These are phyloP conservation scores for Drosophila quinaria DNA, from an alignment of 2,888 invertebrate species.

Conservation along the genomic window DNA sequence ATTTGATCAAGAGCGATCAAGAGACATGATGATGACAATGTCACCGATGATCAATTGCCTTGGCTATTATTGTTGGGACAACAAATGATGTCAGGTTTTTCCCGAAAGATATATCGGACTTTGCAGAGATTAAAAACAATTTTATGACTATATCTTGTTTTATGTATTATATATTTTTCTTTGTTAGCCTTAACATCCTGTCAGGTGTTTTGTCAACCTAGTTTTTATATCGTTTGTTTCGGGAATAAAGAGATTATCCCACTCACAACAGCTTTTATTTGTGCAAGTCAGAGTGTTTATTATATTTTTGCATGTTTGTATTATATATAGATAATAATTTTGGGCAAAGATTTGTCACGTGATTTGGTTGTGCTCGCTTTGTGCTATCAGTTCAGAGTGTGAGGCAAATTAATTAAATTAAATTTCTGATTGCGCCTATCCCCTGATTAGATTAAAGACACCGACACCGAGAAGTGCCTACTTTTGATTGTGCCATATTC, in stretches of 20 bases:
- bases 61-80: slow-evolving; percentile 1
- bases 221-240: slow-evolving; percentile 21
- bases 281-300: slow-evolving; percentile 27
- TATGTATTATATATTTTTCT: not conserved
- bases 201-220: slow-evolving; percentile 31
- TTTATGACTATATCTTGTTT: slow-evolving; percentile 7
- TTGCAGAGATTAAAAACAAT: slow-evolving; percentile 8
- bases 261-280: not conserved
- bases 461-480: not conserved
- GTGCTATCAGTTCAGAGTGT: slow-evolving; percentile 25
- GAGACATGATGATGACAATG: slow-evolving; percentile 13
- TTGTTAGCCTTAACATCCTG: slow-evolving; percentile 29
- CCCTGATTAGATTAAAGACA: slow-evolving; percentile 62
- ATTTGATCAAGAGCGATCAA: slow-evolving; percentile 35
- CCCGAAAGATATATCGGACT: slow-evolving; percentile 4
- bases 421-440: slow-evolving; percentile 56
- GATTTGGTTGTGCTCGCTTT: slow-evolving; percentile 16
- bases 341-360: slow-evolving; percentile 36
- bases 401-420: slow-evolving; percentile 69
- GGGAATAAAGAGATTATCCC: slow-evolving; percentile 22
- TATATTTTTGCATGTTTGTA: not conserved
- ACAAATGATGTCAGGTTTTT: slow-evolving; percentile 14
- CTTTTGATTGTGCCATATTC: slow-evolving; percentile 14
- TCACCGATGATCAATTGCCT: slow-evolving; percentile 17
- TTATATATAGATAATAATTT: slow-evolving; percentile 20